Conservation (phyloP, 2,113 vertebrate genomes). For the Planiliza haematocheilus region DNA sequence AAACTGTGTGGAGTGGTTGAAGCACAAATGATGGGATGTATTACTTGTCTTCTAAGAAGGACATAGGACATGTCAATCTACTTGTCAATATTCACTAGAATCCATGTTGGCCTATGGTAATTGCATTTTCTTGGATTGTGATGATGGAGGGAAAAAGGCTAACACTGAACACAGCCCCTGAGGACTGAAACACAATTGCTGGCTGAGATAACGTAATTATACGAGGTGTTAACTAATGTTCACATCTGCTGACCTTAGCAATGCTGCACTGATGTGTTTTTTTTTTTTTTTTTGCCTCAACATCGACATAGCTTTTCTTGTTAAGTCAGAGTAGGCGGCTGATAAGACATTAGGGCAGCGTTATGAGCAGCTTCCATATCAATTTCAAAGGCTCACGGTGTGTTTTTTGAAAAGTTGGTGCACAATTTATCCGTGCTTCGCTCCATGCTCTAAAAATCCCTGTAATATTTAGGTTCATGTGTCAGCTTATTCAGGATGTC, state of each 20-base stretch:
- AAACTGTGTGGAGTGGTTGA: slow-evolving; percentile 24
- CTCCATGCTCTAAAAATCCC: slow-evolving; percentile 5
- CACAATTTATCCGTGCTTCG: not conserved
- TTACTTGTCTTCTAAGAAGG: slow-evolving; percentile 24
- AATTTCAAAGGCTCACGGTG: not conserved
- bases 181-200: slow-evolving; percentile 47
- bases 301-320: slow-evolving; percentile 37
- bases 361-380: no score
- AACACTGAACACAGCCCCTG: slow-evolving; percentile 5
- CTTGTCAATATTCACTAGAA: slow-evolving; percentile 29
- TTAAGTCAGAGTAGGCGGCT: slow-evolving; percentile 28
- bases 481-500: not conserved
- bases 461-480: not conserved
- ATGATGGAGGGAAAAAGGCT: slow-evolving; percentile 44
- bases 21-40: slow-evolving; percentile 7
- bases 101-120: slow-evolving; percentile 27
- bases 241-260: slow-evolving; percentile 62
- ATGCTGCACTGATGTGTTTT: slow-evolving; percentile 40
- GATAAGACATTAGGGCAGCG: slow-evolving; percentile 5
- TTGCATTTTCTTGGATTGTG: slow-evolving; percentile 45
- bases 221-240: slow-evolving; percentile 67
- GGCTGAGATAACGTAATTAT: slow-evolving; percentile 60
- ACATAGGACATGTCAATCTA: slow-evolving; percentile 35
- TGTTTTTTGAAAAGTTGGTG: no score
- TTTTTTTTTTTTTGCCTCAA: slow-evolving; percentile 63